phyloP scores from a whole-genome alignment of 2,797 vertebrate species.

The Syngnathus rostellatus region DNA sequence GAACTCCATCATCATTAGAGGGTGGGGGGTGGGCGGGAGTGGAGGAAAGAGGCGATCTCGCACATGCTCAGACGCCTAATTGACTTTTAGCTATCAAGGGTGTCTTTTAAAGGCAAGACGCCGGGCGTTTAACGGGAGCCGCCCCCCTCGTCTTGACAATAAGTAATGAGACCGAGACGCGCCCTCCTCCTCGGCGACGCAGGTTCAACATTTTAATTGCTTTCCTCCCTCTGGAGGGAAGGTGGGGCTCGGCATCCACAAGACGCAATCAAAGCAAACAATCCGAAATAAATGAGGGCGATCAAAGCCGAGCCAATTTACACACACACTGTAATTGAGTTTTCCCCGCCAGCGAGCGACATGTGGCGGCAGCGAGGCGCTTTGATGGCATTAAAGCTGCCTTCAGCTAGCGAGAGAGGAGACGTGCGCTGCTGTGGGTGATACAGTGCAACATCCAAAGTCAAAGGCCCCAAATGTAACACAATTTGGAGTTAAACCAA shows the following conservation, averaged over 20 bases:
- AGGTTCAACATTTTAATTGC: conserved; percentile 61
- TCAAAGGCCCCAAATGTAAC: not conserved
- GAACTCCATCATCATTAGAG: conserved; percentile 25
- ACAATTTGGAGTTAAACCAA: too few relatives aligned
- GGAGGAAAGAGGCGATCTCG: not conserved
- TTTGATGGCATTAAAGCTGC: conserved; percentile 1
- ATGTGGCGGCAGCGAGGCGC: not conserved
- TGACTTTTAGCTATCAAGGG: conserved; percentile 33
- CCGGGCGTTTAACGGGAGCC: not conserved
- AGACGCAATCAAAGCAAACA: conserved; percentile 25
- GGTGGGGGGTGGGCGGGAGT: too few relatives aligned
- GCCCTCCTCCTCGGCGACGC: conserved; percentile 25
- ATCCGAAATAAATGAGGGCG: conserved; percentile 32
- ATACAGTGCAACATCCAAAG: not conserved
- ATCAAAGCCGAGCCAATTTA: conserved; percentile 36
- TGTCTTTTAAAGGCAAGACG: conserved; percentile 36
- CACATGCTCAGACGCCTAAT: conserved; percentile 21
- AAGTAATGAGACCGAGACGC: not conserved
- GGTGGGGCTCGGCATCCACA: conserved; percentile 16
- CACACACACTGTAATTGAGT: conserved; percentile 3
- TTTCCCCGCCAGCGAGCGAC: not conserved
- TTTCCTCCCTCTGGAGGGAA: conserved; percentile 36
- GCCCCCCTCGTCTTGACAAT: conserved; percentile 13
- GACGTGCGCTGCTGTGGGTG: not conserved
- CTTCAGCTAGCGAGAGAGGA: too few relatives aligned